Percentiles rank a stretch among this genome's conserved stretches.
These are phyloP conservation scores for Dipodomys stephensi DNA, from an alignment of 2,113 vertebrate species.

Conservation along the genomic window DNA sequence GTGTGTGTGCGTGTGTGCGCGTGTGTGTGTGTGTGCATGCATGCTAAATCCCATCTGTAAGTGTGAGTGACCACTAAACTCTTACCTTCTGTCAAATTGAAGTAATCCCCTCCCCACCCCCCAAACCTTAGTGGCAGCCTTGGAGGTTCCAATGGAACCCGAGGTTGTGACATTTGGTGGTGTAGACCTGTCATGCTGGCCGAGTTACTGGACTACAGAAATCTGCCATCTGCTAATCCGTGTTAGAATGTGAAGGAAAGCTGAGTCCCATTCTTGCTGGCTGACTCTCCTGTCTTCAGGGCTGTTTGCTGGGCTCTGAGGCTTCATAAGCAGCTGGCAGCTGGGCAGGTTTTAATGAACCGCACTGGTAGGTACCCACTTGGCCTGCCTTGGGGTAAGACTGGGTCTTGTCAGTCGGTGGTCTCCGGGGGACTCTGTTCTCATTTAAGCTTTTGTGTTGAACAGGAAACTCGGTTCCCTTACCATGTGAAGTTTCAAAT, in stretches of 20 bases:
- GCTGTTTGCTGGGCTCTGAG: constrained; percentile 83
- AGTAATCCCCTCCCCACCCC: constrained; percentile 65
- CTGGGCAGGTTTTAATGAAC: constrained; percentile 84
- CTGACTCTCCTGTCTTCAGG: constrained; percentile 78
- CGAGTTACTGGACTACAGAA: constrained; percentile 72
- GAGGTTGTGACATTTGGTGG: constrained; percentile 64
- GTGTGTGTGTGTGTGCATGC: neutral
- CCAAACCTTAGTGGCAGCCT: constrained; percentile 60
- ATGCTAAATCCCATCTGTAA: neutral
- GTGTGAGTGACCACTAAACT: neutral
- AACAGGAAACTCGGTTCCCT: constrained; percentile 77
- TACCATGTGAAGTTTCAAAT: constrained; percentile 77
- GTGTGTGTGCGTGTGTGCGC: no score
- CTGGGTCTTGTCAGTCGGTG: constrained; percentile 79
- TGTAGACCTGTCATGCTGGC: constrained; percentile 73
- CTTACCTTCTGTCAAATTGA: constrained; percentile 61
- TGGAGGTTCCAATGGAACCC: constrained; percentile 77
- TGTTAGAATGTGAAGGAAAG: constrained; percentile 78
- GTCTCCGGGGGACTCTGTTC: constrained; percentile 81
- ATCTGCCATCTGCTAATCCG: constrained; percentile 81
- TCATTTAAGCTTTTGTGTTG: constrained; percentile 83
- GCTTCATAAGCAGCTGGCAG: constrained; percentile 82
- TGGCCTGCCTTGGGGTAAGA: constrained; percentile 72
- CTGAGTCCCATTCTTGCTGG: constrained; percentile 76
- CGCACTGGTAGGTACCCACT: constrained; percentile 75